Evolutionary conservation across 2,113 vertebrate species (phyloP).

Genomic region (Crotalus tigris): DNA sequence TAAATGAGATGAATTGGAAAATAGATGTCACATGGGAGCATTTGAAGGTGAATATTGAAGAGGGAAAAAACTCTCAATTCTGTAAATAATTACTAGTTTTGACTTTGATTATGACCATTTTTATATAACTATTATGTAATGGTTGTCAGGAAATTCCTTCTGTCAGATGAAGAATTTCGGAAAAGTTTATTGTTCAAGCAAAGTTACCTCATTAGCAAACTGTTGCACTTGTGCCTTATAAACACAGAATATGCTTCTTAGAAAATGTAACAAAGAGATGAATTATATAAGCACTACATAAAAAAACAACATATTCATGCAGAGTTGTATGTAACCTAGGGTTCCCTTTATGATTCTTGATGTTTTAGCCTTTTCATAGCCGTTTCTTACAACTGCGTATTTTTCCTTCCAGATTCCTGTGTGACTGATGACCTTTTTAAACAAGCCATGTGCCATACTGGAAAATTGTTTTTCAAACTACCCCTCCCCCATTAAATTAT

Average conservation of each 20-base stretch:
- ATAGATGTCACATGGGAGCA: conserved; percentile 7
- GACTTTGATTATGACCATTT: not conserved
- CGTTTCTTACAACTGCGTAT: not conserved
- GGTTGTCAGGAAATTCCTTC: not conserved
- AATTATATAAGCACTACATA: not conserved
- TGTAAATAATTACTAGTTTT: not conserved
- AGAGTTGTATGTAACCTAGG: not conserved
- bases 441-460: not conserved
- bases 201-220: not conserved
- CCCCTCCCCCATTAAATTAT: too few relatives aligned
- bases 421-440: not conserved
- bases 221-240: not conserved
- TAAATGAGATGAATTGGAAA: conserved; percentile 4
- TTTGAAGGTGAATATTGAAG: conserved; percentile 5
- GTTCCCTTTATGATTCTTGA: not conserved
- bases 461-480: not conserved
- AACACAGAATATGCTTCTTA: not conserved
- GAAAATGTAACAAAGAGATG: not conserved
- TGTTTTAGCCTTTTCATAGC: not conserved
- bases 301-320: not conserved
- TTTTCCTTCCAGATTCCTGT: not conserved
- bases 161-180: not conserved
- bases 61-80: not conserved
- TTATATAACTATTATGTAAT: conserved; percentile 19
- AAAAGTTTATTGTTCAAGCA: not conserved